Base-by-base conservation (phyloP, 2,888 invertebrate genomes). In the Miltochrista miniata region DNA sequence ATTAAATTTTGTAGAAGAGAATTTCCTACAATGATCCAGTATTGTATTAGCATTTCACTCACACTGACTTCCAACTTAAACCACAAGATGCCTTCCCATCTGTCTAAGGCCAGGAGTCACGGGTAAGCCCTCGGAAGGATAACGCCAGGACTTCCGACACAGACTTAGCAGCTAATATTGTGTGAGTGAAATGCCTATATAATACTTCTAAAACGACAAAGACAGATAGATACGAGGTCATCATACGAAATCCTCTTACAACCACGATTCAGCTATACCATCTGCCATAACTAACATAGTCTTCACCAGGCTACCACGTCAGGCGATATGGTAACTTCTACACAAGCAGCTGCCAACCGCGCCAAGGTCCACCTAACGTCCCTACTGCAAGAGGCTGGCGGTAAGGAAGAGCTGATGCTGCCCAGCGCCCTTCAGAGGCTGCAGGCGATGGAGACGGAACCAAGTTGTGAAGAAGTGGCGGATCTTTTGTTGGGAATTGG, bases 321-420 rank as follows among this genome's bases (percentile, higher is more conserved):
- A 0, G 97, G 97, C 0, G 96, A 97, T 82, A 88, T 97, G 38
- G 74, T 97, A 7, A 94, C 96, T 0, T 91, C 90, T 2, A 93
- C 92, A 9, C 87, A 91, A 38, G 74, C 93, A 0, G 90, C 93
- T 0, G 92, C 94, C 0, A 90, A 83, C 51, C 90, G 89, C 38
- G 96, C 96, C 0, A 93, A 93, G 67, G 90, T 90, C 13, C 87
- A 69, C 0, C 77, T 90, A 1, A 57, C 76, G 0, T 35, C 67
- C 0, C 42, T 52, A 14, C 74, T 90, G 14, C 54, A 59, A 8
- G 71, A 75, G 1, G 68, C 77, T 0, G 59, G 10, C 0, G 48
- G 47, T 4, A 51, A 68, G 38, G 82, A 84, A 0, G 58, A 64
- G 8, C 64, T 89, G 56, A 54, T 81, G 68, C 71, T 83, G 74